Conservation (phyloP, 2,113 vertebrate genomes). For the Clarias batrachus region DNA sequence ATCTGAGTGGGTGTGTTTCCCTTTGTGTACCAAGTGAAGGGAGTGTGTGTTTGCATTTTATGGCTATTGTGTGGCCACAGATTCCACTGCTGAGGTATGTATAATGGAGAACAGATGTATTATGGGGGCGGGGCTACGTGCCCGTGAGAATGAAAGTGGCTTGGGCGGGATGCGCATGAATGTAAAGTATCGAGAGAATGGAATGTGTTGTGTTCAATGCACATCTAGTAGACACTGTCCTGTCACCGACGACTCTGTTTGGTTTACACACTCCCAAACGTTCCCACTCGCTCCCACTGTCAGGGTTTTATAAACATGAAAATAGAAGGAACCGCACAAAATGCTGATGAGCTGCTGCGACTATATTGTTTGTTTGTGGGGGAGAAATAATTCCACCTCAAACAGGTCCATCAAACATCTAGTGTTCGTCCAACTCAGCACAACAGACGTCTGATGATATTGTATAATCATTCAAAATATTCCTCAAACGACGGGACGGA, state of each 20-base stretch:
- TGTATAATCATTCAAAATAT: neutral
- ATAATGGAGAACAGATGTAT: slow-evolving; percentile 4
- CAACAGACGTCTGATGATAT: neutral
- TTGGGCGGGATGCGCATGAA: neutral
- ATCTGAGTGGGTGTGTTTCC: neutral
- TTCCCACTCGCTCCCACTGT: neutral
- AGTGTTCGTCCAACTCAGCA: neutral
- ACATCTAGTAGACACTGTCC: too few relatives aligned
- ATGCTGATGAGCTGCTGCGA: neutral
- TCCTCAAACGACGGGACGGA: neutral
- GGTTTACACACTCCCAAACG: neutral
- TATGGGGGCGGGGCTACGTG: neutral
- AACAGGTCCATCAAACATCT: neutral
- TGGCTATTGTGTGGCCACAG: neutral
- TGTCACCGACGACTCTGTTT: neutral
- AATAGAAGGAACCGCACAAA: too few relatives aligned
- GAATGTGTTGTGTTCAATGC: neutral
- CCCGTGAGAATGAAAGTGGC: neutral
- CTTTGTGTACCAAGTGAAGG: neutral
- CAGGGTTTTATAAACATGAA: neutral
- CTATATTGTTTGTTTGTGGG: neutral
- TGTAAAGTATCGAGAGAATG: neutral
- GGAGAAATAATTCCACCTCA: neutral
- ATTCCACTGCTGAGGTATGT: neutral
- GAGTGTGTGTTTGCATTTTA: slow-evolving; percentile 9